Conservation (phyloP, 2,888 invertebrate genomes). For the Thalpophila matura region DNA sequence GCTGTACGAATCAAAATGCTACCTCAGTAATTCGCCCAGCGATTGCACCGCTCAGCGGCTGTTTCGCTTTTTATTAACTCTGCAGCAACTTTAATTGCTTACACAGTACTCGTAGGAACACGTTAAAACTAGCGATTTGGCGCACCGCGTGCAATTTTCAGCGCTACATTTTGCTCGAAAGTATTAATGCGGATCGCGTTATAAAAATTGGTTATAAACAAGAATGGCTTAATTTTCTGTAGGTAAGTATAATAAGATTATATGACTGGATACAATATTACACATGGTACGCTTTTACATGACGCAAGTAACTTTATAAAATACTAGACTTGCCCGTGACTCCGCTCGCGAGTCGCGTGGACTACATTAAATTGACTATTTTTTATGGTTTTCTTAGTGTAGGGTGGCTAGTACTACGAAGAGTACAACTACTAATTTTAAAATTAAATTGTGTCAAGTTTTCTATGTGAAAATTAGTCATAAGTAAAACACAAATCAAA, state of each 20-base stretch:
- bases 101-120: slow-evolving; percentile 50
- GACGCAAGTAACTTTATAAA: too few species aligned
- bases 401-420: too few species aligned
- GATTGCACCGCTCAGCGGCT: slow-evolving; percentile 40
- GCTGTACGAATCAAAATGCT: slow-evolving; percentile 38
- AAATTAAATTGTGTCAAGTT: too few species aligned
- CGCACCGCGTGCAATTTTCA: slow-evolving; percentile 56
- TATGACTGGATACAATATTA: too few species aligned
- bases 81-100: slow-evolving; percentile 60
- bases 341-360: too few species aligned
- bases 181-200: slow-evolving; percentile 48
- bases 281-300: too few species aligned
- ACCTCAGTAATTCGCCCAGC: slow-evolving; percentile 39
- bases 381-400: too few species aligned
- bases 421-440: too few species aligned
- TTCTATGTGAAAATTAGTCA: too few species aligned
- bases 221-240: slow-evolving; percentile 10
- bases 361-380: too few species aligned
- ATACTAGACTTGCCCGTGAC: too few species aligned
- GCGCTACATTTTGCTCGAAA: slow-evolving; percentile 52
- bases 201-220: slow-evolving; percentile 33
- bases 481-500: too few species aligned
- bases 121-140: slow-evolving; percentile 63
- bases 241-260: background rate
- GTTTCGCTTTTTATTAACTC: slow-evolving; percentile 59